Base-by-base conservation (phyloP, 2,888 invertebrate species). In the Andrena marginata region DNA sequence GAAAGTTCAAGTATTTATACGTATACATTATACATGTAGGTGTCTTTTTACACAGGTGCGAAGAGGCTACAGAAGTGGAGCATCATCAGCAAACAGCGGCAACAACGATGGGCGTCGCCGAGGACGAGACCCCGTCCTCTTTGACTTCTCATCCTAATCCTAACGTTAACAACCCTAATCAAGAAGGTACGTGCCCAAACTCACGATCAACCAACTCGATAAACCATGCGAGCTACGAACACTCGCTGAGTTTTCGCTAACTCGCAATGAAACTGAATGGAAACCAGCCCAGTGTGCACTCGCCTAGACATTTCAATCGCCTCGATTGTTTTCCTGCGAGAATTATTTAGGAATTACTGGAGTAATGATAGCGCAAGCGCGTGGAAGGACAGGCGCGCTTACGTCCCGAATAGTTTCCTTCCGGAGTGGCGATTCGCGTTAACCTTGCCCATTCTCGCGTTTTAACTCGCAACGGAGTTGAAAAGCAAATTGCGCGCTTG, bases 71-170 rank as follows among this genome's bases (percentile, higher is more conserved):
- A 89, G 93, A 93, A 91, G 91, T 93, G 89, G 93, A 93, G 87
- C 91, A 92, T 92, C 92, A 93, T 90, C 93, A 91, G 87, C 92
- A 92, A 89, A 90, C 92, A 83, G 91, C 91, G 86, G 90, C 90
- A 89, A 89, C 92, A 85, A 93, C 92, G 87, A 93, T 93, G 93
- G 93, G 93, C 86, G 93, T 93, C 90, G 93, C 93, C 85, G 93
- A 93, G 89, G 93, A 93, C 89, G 93, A 93, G 85, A 93, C 93
- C 72, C 92, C 93, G 84, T 92, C 92, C 83, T 93, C 93, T 81
- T 87, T 93, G 88, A 92, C 92, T 85, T 91, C 93, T 83, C 93
- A 93, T 91, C 93, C 93, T 67, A 92, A 92, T 84, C 90, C 91
- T 74, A 93, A 92, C 86, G 86, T 89, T 74, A 92, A 90, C 85